phyloP scores from a whole-genome alignment of 53 echinoderm and acorn worm species.

The Echinometra lucunter region DNA sequence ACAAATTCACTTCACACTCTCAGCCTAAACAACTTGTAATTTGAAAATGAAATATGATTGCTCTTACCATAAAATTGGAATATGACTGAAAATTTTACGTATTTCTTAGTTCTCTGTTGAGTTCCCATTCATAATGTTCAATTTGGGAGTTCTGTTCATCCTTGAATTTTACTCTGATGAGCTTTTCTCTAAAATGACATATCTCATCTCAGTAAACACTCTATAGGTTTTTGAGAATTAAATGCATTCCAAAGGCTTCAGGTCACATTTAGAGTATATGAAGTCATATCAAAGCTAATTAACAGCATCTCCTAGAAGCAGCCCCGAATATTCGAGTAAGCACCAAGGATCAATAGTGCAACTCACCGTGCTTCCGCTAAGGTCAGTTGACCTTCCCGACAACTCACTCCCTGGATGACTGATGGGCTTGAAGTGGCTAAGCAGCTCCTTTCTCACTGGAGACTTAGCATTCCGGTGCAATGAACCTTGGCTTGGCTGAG shows the following conservation, averaged over 20 bases:
- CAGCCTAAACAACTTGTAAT: neutral
- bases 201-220: neutral
- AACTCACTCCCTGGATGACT: slow-evolving; percentile 64
- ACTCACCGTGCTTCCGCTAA: slow-evolving; percentile 30
- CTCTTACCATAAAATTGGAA: neutral
- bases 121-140: too few species aligned
- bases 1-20: neutral
- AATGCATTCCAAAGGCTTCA: neutral
- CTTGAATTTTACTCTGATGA: too few species aligned
- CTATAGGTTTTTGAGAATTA: neutral
- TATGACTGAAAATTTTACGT: neutral
- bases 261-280: too few species aligned
- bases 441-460: slow-evolving; percentile 70
- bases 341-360: neutral
- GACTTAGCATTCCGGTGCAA: slow-evolving; percentile 51
- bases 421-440: slow-evolving; percentile 78
- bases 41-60: neutral
- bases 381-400: slow-evolving; percentile 41
- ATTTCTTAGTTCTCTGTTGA: too few species aligned
- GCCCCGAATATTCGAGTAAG: neutral
- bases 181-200: too few species aligned
- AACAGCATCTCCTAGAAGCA: neutral
- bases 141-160: too few species aligned
- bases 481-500: neutral
- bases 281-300: neutral